Conservation (phyloP, 1,140 invertebrate genomes). For the Acromyrmex heyeri region DNA sequence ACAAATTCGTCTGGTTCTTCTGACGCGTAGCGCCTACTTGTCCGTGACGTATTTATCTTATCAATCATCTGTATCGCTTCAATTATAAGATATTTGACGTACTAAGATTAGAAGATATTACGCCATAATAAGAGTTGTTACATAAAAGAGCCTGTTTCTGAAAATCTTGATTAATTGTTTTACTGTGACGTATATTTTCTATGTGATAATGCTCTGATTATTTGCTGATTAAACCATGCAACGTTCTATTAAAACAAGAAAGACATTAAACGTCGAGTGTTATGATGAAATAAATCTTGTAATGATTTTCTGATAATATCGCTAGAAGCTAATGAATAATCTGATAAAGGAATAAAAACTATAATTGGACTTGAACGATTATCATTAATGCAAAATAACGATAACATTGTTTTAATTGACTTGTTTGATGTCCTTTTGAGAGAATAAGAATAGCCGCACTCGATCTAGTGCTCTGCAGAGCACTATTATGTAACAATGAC, state of each 20-base stretch:
- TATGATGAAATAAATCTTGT: neutral
- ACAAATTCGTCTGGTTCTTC: neutral
- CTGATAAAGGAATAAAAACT: slow-evolving; percentile 12
- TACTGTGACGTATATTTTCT: slow-evolving; percentile 5
- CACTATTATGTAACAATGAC: slow-evolving; percentile 33
- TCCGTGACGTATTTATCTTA: neutral
- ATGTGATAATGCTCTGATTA: neutral
- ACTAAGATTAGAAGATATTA: neutral
- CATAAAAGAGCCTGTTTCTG: neutral
- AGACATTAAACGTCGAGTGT: neutral
- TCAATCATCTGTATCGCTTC: neutral
- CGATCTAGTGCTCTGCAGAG: neutral
- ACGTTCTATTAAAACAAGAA: neutral
- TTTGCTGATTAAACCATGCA: neutral
- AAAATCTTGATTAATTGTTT: slow-evolving; percentile 15
- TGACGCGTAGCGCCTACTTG: neutral
- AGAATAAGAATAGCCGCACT: neutral
- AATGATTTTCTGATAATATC: slow-evolving; percentile 21
- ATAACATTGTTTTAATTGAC: neutral
- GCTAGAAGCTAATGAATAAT: slow-evolving; percentile 12
- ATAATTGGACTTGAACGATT: slow-evolving; percentile 1
- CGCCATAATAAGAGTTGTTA: neutral
- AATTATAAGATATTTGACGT: slow-evolving; percentile 20
- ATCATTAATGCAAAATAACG: neutral
- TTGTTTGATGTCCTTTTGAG: neutral